A percentile compares a stretch with the other conserved stretches of the same genome.
Evolutionary conservation across 2,888 invertebrate species (phyloP).

Genomic region (Agrochola litura): DNA sequence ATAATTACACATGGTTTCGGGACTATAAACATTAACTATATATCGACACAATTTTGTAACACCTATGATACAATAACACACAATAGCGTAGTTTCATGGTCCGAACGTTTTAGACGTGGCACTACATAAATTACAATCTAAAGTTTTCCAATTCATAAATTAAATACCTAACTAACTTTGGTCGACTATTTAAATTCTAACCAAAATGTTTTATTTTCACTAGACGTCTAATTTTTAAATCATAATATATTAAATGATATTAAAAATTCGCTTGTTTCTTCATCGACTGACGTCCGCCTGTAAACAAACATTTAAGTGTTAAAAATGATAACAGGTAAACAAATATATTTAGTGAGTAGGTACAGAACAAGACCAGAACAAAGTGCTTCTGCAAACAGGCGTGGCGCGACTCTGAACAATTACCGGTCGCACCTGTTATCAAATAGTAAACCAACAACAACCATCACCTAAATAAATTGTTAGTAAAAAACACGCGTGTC

Average conservation of each 20-base stretch:
- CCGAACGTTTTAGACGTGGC: conserved; percentile 52
- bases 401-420: no score
- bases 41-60: conserved; percentile 48
- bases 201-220: conserved; percentile 67
- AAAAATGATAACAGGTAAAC: background rate
- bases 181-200: conserved; percentile 72
- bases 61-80: conserved; percentile 48
- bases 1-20: conserved; percentile 50
- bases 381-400: background rate
- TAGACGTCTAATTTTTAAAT: conserved; percentile 54
- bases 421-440: background rate
- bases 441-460: conserved; percentile 1
- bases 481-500: conserved; percentile 49
- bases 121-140: conserved; percentile 51
- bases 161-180: conserved; percentile 80
- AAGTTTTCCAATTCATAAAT: conserved; percentile 60
- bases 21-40: conserved; percentile 44
- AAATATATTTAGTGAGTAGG: background rate
- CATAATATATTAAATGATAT: conserved; percentile 34
- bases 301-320: conserved; percentile 56
- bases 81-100: conserved; percentile 39
- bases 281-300: conserved; percentile 77
- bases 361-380: background rate
- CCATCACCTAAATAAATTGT: conserved; percentile 55
- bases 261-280: conserved; percentile 52